phyloP scores from a whole-genome alignment of 2,888 invertebrate species.

The Abrostola tripartita region DNA sequence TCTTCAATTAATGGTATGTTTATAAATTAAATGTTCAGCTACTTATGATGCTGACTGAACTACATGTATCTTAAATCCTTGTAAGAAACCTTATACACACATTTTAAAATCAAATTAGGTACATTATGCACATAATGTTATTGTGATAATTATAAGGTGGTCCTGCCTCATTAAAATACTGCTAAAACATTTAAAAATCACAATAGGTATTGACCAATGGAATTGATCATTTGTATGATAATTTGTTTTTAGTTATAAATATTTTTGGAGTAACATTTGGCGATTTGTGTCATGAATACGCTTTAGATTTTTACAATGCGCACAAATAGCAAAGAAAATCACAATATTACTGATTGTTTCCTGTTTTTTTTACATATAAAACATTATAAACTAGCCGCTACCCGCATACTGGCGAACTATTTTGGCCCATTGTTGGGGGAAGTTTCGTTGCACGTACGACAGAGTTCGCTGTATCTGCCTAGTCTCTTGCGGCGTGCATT shows the following conservation, averaged over 20 bases:
- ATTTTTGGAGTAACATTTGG: conserved; percentile 32
- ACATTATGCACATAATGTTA: conserved; percentile 13
- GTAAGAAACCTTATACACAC: conserved; percentile 12
- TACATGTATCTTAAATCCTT: conserved; percentile 13
- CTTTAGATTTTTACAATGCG: conserved; percentile 10
- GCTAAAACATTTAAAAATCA: background rate
- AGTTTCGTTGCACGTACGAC: conserved; percentile 92
- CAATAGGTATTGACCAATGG: background rate
- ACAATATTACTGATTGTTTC: conserved; percentile 32
- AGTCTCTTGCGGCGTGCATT: conserved; percentile 91
- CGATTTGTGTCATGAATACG: conserved; percentile 24
- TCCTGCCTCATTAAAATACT: background rate
- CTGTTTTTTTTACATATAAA: conserved; percentile 23
- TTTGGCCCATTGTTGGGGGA: conserved; percentile 93
- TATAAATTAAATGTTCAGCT: too few species aligned
- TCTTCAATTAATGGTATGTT: too few species aligned
- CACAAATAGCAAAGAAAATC: conserved; percentile 38
- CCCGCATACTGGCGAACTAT: conserved; percentile 91
- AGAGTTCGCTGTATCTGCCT: conserved; percentile 93
- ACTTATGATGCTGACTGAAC: too few species aligned
- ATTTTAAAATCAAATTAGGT: conserved; percentile 5
- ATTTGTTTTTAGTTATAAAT: conserved; percentile 8
- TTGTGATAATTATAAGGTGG: background rate
- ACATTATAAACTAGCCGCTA: conserved; percentile 56
- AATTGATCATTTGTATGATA: background rate